Conservation (phyloP, 1,140 invertebrate genomes). For the Drosophila subpulchrella region DNA sequence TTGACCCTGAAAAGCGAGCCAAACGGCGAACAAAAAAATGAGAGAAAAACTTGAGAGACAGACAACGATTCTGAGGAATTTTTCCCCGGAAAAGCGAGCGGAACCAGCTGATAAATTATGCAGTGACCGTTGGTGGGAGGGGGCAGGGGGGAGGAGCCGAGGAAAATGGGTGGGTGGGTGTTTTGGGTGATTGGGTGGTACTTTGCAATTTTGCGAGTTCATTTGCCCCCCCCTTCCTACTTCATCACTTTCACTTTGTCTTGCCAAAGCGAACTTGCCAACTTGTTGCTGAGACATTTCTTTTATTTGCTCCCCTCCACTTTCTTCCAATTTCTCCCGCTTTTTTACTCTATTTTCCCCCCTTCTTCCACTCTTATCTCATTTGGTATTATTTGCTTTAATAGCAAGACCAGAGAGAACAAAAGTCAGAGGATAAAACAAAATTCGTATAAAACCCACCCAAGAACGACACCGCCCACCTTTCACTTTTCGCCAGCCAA, state of each 20-base stretch:
- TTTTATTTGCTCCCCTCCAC: neutral
- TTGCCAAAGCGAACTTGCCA: constrained; percentile 70
- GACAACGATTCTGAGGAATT: constrained; percentile 35
- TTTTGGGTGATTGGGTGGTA: neutral
- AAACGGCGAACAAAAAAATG: neutral
- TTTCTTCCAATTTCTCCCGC: neutral
- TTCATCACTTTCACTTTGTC: constrained; percentile 69
- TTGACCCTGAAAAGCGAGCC: constrained; percentile 42
- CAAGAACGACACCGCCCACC: neutral
- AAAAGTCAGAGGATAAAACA: constrained; percentile 13
- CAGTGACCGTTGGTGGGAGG: constrained; percentile 46
- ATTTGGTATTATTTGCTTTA: constrained; percentile 81
- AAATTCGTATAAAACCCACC: constrained; percentile 19
- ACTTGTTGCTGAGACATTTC: constrained; percentile 69
- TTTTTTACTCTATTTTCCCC: neutral
- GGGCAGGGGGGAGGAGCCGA: no score
- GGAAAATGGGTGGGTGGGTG: neutral
- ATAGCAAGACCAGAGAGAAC: constrained; percentile 49
- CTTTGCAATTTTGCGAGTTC: constrained; percentile 71
- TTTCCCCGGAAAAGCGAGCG: constrained; percentile 15
- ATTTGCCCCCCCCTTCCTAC: constrained; percentile 40
- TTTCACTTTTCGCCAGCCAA: constrained; percentile 33
- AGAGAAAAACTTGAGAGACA: constrained; percentile 40
- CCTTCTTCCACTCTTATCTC: constrained; percentile 57
- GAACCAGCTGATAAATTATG: constrained; percentile 74